A percentile compares a stretch with the other conserved stretches of the same genome.
phyloP scores from a whole-genome alignment of 2,888 invertebrate species.

The Scaptomyza polygonia region DNA sequence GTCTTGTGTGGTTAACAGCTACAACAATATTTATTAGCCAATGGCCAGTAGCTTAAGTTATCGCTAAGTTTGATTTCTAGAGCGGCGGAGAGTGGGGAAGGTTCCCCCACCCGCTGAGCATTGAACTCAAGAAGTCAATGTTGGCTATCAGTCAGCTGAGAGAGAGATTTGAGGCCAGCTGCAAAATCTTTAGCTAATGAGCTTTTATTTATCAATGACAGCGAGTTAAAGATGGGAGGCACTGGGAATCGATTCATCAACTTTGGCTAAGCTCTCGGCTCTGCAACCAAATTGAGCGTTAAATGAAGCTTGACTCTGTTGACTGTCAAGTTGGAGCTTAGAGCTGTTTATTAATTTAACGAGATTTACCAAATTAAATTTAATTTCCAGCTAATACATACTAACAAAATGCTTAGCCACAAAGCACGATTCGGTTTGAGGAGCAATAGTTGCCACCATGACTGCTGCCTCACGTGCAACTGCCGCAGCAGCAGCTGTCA shows the following conservation, averaged over 20 bases:
- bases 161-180: slow-evolving; percentile 39
- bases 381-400: slow-evolving; percentile 65
- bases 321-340: slow-evolving; percentile 51
- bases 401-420: slow-evolving; percentile 37
- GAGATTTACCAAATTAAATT: slow-evolving; percentile 62
- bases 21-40: slow-evolving; percentile 11
- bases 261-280: slow-evolving; percentile 37
- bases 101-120: slow-evolving; percentile 49
- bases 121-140: slow-evolving; percentile 66
- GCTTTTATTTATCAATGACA: slow-evolving; percentile 78
- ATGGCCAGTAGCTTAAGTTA: slow-evolving; percentile 27
- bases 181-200: slow-evolving; percentile 63
- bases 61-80: slow-evolving; percentile 13
- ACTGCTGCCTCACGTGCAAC: slow-evolving; percentile 17
- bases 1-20: slow-evolving; percentile 61
- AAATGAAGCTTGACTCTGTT: slow-evolving; percentile 64
- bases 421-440: not conserved
- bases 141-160: slow-evolving; percentile 60
- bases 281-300: slow-evolving; percentile 59
- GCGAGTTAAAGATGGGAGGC: slow-evolving; percentile 11
- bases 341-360: slow-evolving; percentile 72
- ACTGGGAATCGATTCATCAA: slow-evolving; percentile 34
- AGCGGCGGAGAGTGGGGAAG: not conserved
- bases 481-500: slow-evolving; percentile 48
- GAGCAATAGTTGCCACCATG: slow-evolving; percentile 7